Percentiles rank a stretch among this genome's conserved stretches.
Conservation (phyloP, 2,797 vertebrate genomes). For the Siniperca scherzeri region DNA sequence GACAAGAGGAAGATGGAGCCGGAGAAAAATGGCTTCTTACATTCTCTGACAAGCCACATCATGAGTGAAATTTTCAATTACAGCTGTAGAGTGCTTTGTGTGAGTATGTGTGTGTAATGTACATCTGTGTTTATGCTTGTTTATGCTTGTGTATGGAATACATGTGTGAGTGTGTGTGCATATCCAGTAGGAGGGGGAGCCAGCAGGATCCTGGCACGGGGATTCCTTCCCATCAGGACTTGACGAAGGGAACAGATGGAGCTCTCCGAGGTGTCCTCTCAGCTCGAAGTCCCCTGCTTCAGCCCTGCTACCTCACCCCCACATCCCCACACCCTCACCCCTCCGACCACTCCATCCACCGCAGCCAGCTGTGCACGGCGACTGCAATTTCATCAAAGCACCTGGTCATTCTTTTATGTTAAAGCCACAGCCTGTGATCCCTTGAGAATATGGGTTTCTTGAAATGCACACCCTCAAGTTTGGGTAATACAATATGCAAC, state of each 20-base stretch:
- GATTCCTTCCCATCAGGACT: constrained; percentile 73
- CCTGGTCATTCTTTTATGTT: constrained; percentile 60
- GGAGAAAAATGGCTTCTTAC: constrained; percentile 53
- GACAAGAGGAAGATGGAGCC: constrained; percentile 41
- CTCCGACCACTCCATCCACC: constrained; percentile 50
- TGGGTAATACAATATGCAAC: constrained; percentile 44
- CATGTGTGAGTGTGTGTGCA: constrained; percentile 24
- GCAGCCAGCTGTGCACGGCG: constrained; percentile 72
- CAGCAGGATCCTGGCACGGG: constrained; percentile 77
- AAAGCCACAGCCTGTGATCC: constrained; percentile 48
- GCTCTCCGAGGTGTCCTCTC: constrained; percentile 74
- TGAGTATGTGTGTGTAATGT: constrained; percentile 17
- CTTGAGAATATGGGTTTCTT: constrained; percentile 45
- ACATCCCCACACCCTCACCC: not conserved
- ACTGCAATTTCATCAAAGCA: constrained; percentile 79
- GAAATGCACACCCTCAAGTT: constrained; percentile 46
- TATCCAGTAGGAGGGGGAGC: constrained; percentile 51
- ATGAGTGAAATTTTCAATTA: constrained; percentile 59
- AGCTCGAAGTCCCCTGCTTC: constrained; percentile 51
- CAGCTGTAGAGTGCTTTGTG: constrained; percentile 28
- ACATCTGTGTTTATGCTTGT: constrained; percentile 37
- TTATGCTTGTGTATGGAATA: constrained; percentile 14
- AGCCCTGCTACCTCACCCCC: constrained; percentile 11
- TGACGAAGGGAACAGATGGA: constrained; percentile 83
- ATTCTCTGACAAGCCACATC: constrained; percentile 42